Conservation (phyloP, 2,888 invertebrate genomes). For the Limnephilus lunatus region DNA sequence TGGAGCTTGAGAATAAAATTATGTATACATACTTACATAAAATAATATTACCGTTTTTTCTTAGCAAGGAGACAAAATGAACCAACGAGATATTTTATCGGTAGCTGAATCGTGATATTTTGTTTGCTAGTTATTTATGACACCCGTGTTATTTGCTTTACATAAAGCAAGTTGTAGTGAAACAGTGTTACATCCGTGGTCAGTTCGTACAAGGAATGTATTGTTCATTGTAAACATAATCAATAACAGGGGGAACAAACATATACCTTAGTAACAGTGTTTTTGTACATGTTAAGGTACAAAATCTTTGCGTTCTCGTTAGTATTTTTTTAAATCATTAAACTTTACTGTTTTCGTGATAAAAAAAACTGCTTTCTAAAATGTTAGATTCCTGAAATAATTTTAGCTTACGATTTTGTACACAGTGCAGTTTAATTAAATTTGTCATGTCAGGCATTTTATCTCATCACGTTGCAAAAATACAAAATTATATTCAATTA, state of each 20-base stretch:
- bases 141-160: neutral
- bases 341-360: no score
- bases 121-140: neutral
- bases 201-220: neutral
- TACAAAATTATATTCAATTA: neutral
- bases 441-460: neutral
- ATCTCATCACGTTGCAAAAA: no score
- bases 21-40: no score
- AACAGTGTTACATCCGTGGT: neutral
- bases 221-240: neutral
- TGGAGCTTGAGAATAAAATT: no score
- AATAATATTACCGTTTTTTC: neutral
- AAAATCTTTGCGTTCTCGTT: neutral
- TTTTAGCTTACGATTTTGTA: no score
- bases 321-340: no score
- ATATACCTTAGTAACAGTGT: neutral
- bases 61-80: neutral
- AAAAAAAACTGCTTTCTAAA: no score
- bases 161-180: neutral
- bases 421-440: neutral
- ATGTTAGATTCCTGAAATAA: no score
- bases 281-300: neutral
- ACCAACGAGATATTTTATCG: neutral
- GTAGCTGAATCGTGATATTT: neutral
- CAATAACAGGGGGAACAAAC: neutral